phyloP scores from a whole-genome alignment of 2,113 vertebrate genomes.

The Donacobius atricapilla region DNA sequence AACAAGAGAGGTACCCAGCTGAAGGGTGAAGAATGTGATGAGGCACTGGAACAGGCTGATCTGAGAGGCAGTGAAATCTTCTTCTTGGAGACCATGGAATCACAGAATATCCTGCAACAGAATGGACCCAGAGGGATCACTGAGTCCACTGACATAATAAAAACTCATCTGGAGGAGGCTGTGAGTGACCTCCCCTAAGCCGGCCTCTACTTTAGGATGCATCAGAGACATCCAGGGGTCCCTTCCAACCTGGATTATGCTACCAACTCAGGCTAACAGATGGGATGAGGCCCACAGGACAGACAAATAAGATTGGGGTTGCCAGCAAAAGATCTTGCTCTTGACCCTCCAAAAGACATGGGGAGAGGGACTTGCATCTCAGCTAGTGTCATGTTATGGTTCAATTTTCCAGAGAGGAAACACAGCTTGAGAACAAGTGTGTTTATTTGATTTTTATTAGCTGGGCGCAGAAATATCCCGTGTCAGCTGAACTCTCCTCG shows the following conservation, averaged over 20 bases:
- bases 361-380: neutral
- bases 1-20: neutral
- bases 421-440: neutral
- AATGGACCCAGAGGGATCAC: neutral
- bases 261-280: neutral
- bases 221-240: neutral
- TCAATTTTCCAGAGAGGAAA: neutral
- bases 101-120: neutral
- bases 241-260: neutral
- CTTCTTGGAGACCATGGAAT: neutral
- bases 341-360: neutral
- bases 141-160: neutral
- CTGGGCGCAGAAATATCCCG: neutral
- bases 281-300: neutral
- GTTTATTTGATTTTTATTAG: neutral
- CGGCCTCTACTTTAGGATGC: neutral
- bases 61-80: neutral
- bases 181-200: neutral
- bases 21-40: neutral
- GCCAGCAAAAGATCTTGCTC: neutral
- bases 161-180: neutral
- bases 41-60: neutral
- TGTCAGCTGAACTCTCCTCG: neutral
- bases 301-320: neutral
- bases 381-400: neutral